Evolutionary conservation across 2,113 vertebrate genomes (phyloP).

Genomic region (Erythrocercus mccallii): DNA sequence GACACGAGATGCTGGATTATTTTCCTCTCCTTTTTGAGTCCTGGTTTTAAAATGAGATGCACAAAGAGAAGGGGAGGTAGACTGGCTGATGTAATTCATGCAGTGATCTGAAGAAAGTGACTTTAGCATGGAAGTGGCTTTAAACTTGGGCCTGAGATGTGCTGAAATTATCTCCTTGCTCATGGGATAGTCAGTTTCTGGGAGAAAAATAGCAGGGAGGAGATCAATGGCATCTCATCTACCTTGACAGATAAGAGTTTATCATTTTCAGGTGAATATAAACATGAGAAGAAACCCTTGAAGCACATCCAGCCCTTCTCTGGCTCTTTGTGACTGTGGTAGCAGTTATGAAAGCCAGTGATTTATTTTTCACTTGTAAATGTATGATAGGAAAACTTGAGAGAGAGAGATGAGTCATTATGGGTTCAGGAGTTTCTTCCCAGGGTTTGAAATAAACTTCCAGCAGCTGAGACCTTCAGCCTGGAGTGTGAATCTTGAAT

Average conservation of each 20-base stretch:
- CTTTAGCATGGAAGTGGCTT: background rate
- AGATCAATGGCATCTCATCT: conserved; percentile 36
- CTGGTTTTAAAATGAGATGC: background rate
- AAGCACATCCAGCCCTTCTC: background rate
- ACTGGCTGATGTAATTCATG: background rate
- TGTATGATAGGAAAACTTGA: background rate
- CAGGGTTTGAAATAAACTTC: conserved; percentile 13
- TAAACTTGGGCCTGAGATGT: background rate
- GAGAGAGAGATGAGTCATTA: conserved; percentile 42
- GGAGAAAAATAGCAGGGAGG: background rate
- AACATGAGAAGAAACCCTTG: background rate
- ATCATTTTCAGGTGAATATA: conserved; percentile 10
- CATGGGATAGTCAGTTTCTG: background rate
- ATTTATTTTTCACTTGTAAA: conserved; percentile 19
- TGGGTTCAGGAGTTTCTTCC: background rate
- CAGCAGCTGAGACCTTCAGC: background rate
- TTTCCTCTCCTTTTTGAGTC: background rate
- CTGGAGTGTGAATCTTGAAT: background rate
- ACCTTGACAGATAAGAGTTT: background rate
- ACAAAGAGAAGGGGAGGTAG: background rate
- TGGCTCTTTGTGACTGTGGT: background rate
- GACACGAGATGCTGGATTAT: background rate
- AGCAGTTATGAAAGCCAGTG: background rate
- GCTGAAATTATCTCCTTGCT: background rate
- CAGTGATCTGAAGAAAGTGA: background rate